phyloP scores from a whole-genome alignment of 2,113 vertebrate genomes.

The Chionis minor region DNA sequence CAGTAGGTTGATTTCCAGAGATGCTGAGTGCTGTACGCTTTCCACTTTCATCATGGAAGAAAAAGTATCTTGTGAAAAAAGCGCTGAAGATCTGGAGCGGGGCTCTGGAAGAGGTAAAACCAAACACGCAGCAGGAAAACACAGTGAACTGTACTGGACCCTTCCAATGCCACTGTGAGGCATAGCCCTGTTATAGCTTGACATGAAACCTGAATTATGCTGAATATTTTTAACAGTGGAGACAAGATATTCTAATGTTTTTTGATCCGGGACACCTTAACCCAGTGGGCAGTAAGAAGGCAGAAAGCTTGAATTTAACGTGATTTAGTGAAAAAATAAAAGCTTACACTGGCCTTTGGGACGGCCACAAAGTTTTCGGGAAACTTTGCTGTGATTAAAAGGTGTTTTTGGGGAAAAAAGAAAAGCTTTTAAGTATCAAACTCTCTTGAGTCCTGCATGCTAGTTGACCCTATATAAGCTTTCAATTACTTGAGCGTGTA shows the following conservation, averaged over 20 bases:
- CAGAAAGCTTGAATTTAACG: not conserved
- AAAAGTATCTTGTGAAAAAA: not conserved
- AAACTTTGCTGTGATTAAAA: not conserved
- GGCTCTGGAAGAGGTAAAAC: not conserved
- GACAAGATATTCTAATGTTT: not conserved
- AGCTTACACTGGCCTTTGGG: not conserved
- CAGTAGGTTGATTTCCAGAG: not conserved
- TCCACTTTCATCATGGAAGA: not conserved
- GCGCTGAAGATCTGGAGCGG: not conserved
- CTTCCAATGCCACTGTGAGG: not conserved
- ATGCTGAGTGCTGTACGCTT: not conserved
- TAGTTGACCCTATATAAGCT: not conserved
- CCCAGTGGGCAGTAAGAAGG: not conserved
- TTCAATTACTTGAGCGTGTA: not conserved
- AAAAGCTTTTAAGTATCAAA: not conserved
- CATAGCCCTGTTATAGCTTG: not conserved
- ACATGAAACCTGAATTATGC: not conserved
- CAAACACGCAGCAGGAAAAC: not conserved
- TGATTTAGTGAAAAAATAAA: not conserved
- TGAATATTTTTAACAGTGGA: not conserved
- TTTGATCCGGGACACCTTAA: not conserved
- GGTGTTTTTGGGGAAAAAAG: not conserved
- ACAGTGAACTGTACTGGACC: not conserved
- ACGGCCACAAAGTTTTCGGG: not conserved
- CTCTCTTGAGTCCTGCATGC: not conserved